phyloP scores from a whole-genome alignment of 1,140 invertebrate genomes.

The Drosophila baimaii region DNA sequence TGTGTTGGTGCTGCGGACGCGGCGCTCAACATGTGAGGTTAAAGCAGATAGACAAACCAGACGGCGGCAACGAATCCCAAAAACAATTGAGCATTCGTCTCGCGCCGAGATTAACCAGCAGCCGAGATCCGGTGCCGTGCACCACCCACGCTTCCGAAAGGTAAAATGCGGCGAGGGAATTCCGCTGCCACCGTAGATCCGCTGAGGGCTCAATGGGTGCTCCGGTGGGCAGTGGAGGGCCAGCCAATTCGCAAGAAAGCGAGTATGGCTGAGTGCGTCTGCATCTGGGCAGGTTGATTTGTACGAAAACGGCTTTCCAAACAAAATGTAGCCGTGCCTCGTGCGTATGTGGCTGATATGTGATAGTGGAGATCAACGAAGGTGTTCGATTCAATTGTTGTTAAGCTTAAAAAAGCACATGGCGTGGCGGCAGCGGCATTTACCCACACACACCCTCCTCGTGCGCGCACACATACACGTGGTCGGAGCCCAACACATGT shows the following conservation, averaged over 20 bases:
- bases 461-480: slow-evolving; percentile 49
- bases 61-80: slow-evolving; percentile 55
- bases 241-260: slow-evolving; percentile 36
- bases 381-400: slow-evolving; percentile 51
- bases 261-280: slow-evolving; percentile 5
- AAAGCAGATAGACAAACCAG: slow-evolving; percentile 70
- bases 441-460: slow-evolving; percentile 25
- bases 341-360: slow-evolving; percentile 41
- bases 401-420: slow-evolving; percentile 58
- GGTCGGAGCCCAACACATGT: slow-evolving; percentile 52
- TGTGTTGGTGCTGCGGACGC: slow-evolving; percentile 65
- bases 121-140: slow-evolving; percentile 14
- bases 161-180: slow-evolving; percentile 29
- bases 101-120: slow-evolving; percentile 1
- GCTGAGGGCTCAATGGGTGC: slow-evolving; percentile 8
- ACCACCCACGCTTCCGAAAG: slow-evolving; percentile 24
- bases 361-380: slow-evolving; percentile 50
- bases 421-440: slow-evolving; percentile 50
- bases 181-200: neutral
- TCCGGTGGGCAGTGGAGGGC: slow-evolving; percentile 9
- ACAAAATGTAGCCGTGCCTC: slow-evolving; percentile 44
- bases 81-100: slow-evolving; percentile 25
- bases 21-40: slow-evolving; percentile 82
- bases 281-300: slow-evolving; percentile 11
- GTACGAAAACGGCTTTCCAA: slow-evolving; percentile 58